These are phyloP conservation scores for Villa cingulata DNA, from an alignment of 2,888 invertebrate genomes.

Conservation along the genomic window DNA sequence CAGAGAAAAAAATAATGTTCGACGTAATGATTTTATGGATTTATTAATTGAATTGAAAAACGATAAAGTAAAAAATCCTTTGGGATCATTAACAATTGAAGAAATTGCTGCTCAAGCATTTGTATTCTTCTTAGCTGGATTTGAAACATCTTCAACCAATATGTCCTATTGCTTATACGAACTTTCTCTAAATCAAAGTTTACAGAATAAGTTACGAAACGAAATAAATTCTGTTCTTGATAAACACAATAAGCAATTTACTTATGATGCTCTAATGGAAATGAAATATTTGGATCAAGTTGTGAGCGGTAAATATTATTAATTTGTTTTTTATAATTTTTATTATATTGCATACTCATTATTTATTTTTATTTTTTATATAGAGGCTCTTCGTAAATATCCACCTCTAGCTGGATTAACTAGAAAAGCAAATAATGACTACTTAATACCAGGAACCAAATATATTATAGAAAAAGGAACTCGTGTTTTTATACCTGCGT, in stretches of 20 bases:
- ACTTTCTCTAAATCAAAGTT: constrained; percentile 29
- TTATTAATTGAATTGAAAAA: constrained; percentile 22
- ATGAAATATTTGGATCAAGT: constrained; percentile 35
- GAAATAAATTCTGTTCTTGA: constrained; percentile 26
- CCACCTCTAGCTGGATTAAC: constrained; percentile 31
- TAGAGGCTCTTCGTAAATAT: constrained; percentile 37
- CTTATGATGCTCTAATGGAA: constrained; percentile 32
- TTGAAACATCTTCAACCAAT: constrained; percentile 37
- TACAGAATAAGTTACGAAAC: constrained; percentile 29
- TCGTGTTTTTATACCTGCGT: constrained; percentile 37
- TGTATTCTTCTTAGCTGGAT: constrained; percentile 37
- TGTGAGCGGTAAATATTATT: constrained; percentile 25
- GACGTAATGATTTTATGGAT: constrained; percentile 24
- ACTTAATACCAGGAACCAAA: constrained; percentile 23
- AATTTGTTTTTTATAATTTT: too few species aligned
- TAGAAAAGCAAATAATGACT: constrained; percentile 26
- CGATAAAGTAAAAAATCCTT: not conserved
- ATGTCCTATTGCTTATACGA: constrained; percentile 31
- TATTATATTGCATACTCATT: not conserved
- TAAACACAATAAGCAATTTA: constrained; percentile 26
- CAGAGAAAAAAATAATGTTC: constrained; percentile 19
- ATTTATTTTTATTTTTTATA: not conserved
- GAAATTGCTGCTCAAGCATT: constrained; percentile 34
- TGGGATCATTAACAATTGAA: not conserved
- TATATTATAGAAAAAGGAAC: constrained; percentile 32